Evolutionary conservation across 2,113 vertebrate genomes (phyloP), one percentile per base, ranked within the genome.

Genomic region (Chaetodon trifascialis): DNA sequence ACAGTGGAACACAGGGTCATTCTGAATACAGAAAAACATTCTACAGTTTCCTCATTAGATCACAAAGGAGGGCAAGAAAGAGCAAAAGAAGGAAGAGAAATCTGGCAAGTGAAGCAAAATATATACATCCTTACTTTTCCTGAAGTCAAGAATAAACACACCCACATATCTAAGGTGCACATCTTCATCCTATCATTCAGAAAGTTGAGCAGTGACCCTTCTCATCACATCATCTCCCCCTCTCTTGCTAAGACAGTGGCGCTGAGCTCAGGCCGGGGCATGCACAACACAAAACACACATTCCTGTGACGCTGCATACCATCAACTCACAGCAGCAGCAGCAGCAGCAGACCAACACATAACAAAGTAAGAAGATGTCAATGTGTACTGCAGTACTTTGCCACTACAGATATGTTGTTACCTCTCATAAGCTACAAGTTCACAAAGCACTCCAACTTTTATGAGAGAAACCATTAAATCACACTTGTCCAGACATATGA

Each of bases 291-390:
- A 88, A 83, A 86, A 84, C 71, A 79, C 54, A 65, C 87, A 94
- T 94, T 94, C 91, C 88, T 81, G 80, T 74, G 66, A 82, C 38
- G 23, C 84, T 89, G 73, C 88, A 91, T 90, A 71, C 85, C 80
- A 79, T 38, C 71, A 65, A 40, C 23, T 81, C 80, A 80, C 67
- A 86, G 76, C 76, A 77, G 79, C 79, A 65, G 34, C 67, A 86
- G 76, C 76, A 77, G 79, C 79, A 65, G 34, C 75, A 79, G 56
- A 67, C 68, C 44, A 75, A 64, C 71, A 79, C 82, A 83, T 55
- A 87, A 81, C 80, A 91, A 76, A 69, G 68, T 62, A 60, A 71
- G 40, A 76, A 56, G 36, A 72, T 34, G 36, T 70, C 51, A 75
- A 62, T 59, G 59, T 25, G 46, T 23, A 67, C 85, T 74, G 21